phyloP scores from a whole-genome alignment of 64 coral and sea anemone species.

The Dendrophyllia cribrosa region DNA sequence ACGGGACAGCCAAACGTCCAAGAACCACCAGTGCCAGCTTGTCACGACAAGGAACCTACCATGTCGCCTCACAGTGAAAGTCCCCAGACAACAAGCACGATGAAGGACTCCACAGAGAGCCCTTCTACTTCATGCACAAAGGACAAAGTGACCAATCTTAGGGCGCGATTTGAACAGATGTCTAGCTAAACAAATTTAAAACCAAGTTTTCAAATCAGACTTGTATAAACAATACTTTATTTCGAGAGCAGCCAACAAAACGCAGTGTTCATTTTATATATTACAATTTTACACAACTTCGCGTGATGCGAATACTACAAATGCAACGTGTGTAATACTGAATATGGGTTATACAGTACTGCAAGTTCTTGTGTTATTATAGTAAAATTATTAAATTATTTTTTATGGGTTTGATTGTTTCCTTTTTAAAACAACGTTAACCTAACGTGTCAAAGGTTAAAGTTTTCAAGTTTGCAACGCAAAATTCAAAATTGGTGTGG shows the following conservation, averaged over 20 bases:
- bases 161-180: constrained; percentile 23
- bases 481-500: too few species aligned
- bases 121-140: background rate
- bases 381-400: background rate
- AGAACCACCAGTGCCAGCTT: background rate
- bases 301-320: too few species aligned
- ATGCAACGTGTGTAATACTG: too few species aligned
- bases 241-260: background rate
- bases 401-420: background rate
- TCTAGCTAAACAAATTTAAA: background rate
- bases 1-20: too few species aligned
- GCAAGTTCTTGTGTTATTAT: too few species aligned
- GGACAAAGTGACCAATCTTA: background rate
- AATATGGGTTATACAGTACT: too few species aligned
- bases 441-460: background rate
- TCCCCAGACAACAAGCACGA: background rate
- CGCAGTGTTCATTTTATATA: background rate
- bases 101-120: background rate
- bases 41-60: background rate
- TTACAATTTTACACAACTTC: background rate
- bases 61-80: background rate
- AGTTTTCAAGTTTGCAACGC: too few species aligned
- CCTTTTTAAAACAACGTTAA: background rate
- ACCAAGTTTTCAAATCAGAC: background rate
- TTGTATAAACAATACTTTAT: constrained; percentile 2